Conservation (phyloP, 2,888 invertebrate genomes). For the Drosophila limbata region DNA sequence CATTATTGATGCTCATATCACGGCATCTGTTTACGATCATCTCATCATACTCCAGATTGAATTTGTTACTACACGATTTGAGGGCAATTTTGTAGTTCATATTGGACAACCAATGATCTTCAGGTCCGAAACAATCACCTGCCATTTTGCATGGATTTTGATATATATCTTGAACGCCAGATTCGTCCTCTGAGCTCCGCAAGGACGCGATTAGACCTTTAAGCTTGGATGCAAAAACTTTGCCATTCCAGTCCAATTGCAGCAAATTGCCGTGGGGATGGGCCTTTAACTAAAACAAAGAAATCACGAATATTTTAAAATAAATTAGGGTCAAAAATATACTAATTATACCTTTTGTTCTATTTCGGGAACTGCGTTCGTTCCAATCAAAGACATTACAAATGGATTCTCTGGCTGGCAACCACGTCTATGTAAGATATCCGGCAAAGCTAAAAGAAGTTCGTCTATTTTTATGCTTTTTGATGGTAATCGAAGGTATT, state of each 20-base stretch:
- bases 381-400: conserved; percentile 10
- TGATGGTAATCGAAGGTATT: conserved; percentile 30
- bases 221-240: conserved; percentile 15
- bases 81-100: conserved; percentile 32
- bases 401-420: conserved; percentile 11
- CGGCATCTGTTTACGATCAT: conserved; percentile 27
- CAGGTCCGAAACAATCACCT: conserved; percentile 16
- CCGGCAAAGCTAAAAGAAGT: conserved; percentile 8
- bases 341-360: conserved; percentile 15
- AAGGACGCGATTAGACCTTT: conserved; percentile 13
- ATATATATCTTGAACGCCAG: background rate
- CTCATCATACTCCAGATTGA: conserved; percentile 20
- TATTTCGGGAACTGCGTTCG: background rate
- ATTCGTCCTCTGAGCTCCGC: background rate
- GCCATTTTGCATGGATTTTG: conserved; percentile 31
- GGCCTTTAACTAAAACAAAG: conserved; percentile 4
- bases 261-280: conserved; percentile 7
- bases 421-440: conserved; percentile 7
- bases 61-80: conserved; percentile 28
- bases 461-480: background rate
- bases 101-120: conserved; percentile 18
- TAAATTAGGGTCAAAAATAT: background rate
- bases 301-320: background rate
- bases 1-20: conserved; percentile 15
- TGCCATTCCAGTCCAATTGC: conserved; percentile 25